Conservation (phyloP, 2,113 vertebrate species). For the Chaetura pelagica region DNA sequence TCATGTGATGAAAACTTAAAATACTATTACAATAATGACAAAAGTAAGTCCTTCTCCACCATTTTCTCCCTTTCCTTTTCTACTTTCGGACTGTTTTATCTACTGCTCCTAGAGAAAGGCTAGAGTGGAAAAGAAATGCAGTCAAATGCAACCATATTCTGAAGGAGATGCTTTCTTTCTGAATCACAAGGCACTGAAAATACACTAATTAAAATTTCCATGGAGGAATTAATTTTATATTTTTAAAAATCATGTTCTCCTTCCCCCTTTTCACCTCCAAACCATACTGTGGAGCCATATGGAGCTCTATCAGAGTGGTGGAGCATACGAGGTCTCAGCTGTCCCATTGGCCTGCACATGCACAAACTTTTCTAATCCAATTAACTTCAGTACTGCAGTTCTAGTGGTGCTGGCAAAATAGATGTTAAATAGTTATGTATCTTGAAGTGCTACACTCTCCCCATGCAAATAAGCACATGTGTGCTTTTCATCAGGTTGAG, state of each 20-base stretch:
- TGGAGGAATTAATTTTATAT: rapidly evolving
- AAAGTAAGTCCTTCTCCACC: neutral
- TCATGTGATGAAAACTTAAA: neutral
- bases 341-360: neutral
- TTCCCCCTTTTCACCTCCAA: neutral
- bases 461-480: neutral
- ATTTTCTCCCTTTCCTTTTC: neutral
- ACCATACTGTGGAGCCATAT: neutral
- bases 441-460: neutral
- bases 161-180: neutral
- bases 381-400: neutral
- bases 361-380: neutral
- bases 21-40: neutral
- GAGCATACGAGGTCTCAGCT: neutral
- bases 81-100: neutral
- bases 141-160: neutral
- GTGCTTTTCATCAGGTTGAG: neutral
- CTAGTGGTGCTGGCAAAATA: neutral
- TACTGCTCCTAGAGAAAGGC: neutral
- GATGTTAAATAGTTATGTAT: neutral
- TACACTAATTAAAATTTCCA: neutral
- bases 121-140: neutral
- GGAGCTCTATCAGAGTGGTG: neutral
- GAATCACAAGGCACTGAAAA: neutral
- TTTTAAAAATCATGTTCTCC: neutral